phyloP scores from a whole-genome alignment of 2,113 vertebrate genomes.

The Naja naja region DNA sequence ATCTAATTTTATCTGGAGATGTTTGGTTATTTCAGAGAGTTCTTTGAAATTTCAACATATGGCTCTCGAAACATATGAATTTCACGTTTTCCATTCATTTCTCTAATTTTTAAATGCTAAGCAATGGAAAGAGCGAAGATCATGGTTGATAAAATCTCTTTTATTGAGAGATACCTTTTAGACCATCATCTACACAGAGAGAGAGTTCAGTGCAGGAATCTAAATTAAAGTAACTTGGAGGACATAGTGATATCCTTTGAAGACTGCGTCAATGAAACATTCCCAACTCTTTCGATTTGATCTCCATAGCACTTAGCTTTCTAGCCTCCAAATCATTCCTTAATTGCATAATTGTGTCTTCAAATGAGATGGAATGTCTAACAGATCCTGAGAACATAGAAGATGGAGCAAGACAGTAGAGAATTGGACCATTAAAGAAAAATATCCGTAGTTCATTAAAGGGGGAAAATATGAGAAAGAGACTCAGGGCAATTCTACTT shows the following conservation, averaged over 20 bases:
- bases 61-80: neutral
- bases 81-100: neutral
- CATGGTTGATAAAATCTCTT: neutral
- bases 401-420: neutral
- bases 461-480: neutral
- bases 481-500: neutral
- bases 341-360: neutral
- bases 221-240: neutral
- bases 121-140: neutral
- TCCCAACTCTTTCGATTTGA: neutral
- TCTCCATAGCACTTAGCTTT: neutral
- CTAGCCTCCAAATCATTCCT: neutral
- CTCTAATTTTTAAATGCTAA: neutral
- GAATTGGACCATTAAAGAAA: neutral
- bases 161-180: neutral
- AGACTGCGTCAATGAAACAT: neutral
- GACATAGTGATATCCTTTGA: neutral
- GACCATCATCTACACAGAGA: neutral
- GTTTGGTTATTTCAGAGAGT: neutral
- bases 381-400: neutral
- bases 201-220: neutral
- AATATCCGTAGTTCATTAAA: neutral
- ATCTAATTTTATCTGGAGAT: neutral
- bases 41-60: neutral
- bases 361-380: neutral